phyloP scores from a whole-genome alignment of 2,113 vertebrate genomes.

The Leiothrix lutea region DNA sequence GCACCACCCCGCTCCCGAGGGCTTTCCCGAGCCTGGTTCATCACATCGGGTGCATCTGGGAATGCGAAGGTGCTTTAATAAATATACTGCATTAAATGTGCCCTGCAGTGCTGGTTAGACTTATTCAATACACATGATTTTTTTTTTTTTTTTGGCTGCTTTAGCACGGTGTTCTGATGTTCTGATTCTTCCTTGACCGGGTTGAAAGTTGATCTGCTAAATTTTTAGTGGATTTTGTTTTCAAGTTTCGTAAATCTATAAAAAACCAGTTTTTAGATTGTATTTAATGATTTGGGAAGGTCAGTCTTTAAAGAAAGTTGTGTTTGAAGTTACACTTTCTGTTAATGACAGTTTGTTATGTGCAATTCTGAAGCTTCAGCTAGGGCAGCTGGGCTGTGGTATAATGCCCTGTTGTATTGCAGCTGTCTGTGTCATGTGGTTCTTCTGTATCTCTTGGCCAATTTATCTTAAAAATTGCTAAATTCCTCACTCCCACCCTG shows the following conservation, averaged over 20 bases:
- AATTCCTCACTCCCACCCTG: background rate
- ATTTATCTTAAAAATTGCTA: background rate
- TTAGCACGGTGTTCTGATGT: fast-evolving
- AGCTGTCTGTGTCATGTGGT: background rate
- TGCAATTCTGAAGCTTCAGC: background rate
- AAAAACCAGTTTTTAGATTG: background rate
- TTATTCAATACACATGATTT: background rate
- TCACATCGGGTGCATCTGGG: fast-evolving
- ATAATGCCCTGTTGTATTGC: background rate
- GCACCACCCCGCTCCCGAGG: background rate
- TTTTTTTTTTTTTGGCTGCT: background rate
- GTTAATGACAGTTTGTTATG: background rate
- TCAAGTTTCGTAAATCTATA: background rate
- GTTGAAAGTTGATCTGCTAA: background rate
- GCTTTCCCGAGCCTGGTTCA: fast-evolving
- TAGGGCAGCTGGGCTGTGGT: background rate
- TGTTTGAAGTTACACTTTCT: background rate
- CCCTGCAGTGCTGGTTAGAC: background rate
- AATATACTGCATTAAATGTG: fast-evolving
- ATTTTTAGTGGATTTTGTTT: background rate
- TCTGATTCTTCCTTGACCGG: background rate
- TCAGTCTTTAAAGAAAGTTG: background rate
- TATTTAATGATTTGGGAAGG: background rate
- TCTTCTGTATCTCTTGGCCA: background rate
- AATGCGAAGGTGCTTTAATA: background rate